phyloP scores from a whole-genome alignment of 2,113 vertebrate genomes.

The Mesocricetus auratus region DNA sequence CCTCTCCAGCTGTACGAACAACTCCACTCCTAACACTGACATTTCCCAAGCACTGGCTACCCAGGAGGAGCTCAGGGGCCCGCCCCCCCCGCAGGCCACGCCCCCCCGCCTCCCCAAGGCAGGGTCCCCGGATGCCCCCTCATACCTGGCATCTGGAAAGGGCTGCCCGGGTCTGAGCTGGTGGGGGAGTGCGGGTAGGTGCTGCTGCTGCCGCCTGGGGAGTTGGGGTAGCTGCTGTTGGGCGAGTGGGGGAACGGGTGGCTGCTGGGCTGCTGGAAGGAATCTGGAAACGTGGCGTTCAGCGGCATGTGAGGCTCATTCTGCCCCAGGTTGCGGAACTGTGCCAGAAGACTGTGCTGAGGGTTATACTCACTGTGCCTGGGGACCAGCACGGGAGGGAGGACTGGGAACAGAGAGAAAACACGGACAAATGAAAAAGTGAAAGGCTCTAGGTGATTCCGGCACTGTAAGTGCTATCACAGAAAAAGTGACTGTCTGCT shows the following conservation, averaged over 20 bases:
- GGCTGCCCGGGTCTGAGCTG: conserved; percentile 97
- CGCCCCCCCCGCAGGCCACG: not conserved
- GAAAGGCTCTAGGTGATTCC: not conserved
- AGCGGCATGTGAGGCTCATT: conserved; percentile 98
- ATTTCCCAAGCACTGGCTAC: not conserved
- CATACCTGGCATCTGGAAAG: conserved; percentile 98
- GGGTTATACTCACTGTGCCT: conserved; percentile 99
- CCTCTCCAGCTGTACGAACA: rapidly evolving
- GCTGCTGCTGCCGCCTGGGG: conserved; percentile 94
- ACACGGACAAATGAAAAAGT: conserved; percentile 45
- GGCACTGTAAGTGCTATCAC: not conserved
- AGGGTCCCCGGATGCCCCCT: not conserved
- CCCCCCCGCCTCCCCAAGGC: rapidly evolving
- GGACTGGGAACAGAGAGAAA: conserved; percentile 87
- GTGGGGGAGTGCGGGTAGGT: conserved; percentile 97
- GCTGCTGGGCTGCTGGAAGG: conserved; percentile 91
- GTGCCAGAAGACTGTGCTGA: conserved; percentile 97
- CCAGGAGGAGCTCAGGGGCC: rapidly evolving
- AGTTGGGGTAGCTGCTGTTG: conserved; percentile 96
- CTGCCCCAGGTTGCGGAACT: conserved; percentile 96
- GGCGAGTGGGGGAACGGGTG: conserved; percentile 92
- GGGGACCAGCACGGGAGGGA: conserved; percentile 98
- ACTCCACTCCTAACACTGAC: not conserved
- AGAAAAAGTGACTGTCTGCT: not conserved
- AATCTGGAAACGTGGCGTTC: conserved; percentile 97